Conservation (phyloP, 2,797 vertebrate species). For the Rhinichthys osculus region DNA sequence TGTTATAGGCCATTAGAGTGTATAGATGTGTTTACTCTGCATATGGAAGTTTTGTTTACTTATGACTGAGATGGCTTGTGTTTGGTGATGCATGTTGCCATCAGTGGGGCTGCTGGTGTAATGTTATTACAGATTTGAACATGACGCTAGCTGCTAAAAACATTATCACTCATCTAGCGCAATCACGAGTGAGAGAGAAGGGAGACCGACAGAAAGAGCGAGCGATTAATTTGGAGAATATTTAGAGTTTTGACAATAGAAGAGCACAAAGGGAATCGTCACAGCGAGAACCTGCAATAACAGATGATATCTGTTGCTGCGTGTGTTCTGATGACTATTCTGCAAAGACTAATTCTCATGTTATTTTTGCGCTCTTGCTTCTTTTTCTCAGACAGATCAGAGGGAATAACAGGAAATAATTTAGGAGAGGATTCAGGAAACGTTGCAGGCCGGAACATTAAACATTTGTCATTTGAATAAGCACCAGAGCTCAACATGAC, state of each 20-base stretch:
- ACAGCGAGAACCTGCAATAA: constrained; percentile 23
- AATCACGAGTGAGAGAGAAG: constrained; percentile 58
- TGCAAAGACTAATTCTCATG: constrained; percentile 9
- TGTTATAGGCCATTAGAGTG: constrained; percentile 49
- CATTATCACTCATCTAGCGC: constrained; percentile 48
- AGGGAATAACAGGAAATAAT: not conserved
- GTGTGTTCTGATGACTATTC: constrained; percentile 12
- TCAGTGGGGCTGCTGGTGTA: constrained; percentile 49
- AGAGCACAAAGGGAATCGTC: constrained; percentile 43
- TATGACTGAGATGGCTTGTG: constrained; percentile 48
- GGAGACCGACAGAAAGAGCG: constrained; percentile 48
- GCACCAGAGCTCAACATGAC: not conserved
- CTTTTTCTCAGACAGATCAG: constrained; percentile 10
- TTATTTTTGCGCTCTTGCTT: not conserved
- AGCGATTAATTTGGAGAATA: constrained; percentile 41
- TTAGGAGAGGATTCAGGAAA: not conserved
- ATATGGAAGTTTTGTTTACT: constrained; percentile 55
- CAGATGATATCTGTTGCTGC: constrained; percentile 29
- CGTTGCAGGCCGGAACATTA: not conserved
- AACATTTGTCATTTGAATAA: not conserved
- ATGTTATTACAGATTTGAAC: constrained; percentile 54
- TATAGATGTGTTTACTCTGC: constrained; percentile 53
- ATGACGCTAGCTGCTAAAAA: constrained; percentile 51
- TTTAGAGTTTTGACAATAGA: constrained; percentile 43
- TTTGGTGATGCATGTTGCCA: constrained; percentile 55